These are phyloP conservation scores for Mechanitis mazaeus DNA, from an alignment of 2,888 invertebrate species.

Conservation along the genomic window DNA sequence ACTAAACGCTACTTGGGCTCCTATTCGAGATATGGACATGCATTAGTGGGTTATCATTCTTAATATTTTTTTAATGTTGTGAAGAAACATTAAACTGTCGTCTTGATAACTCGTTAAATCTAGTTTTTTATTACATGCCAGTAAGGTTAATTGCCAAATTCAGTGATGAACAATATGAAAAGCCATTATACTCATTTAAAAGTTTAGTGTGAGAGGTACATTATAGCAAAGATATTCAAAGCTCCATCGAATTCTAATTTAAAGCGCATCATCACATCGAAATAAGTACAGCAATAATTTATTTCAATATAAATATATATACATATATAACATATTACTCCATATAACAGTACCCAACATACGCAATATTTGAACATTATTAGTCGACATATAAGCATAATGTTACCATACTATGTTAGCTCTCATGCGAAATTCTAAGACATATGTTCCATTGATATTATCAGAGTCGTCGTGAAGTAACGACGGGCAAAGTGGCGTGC, in stretches of 20 bases:
- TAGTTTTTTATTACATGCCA: too few relatives aligned
- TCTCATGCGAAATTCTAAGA: too few relatives aligned
- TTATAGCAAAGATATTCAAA: slow-evolving; percentile 20
- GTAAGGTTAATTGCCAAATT: too few relatives aligned
- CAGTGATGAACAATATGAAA: not conserved
- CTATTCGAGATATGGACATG: not conserved
- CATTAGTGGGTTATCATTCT: not conserved
- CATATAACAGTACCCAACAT: too few relatives aligned
- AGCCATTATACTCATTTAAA: not conserved
- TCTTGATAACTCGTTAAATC: too few relatives aligned
- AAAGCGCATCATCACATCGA: slow-evolving; percentile 6
- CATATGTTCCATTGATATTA: too few relatives aligned
- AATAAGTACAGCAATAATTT: slow-evolving; percentile 19
- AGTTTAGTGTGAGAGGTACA: slow-evolving; percentile 19
- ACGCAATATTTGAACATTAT: not conserved
- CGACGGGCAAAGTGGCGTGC: too few relatives aligned
- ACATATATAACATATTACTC: not conserved
- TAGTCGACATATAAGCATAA: slow-evolving; percentile 14
- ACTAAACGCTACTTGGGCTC: slow-evolving; percentile 8
- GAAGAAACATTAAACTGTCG: not conserved
- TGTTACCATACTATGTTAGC: slow-evolving; percentile 7
- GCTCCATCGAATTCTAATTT: slow-evolving; percentile 12
- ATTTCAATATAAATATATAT: slow-evolving; percentile 8
- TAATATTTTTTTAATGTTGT: not conserved
- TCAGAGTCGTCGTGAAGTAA: too few relatives aligned